Evolutionary conservation across 1,140 invertebrate species (phyloP), one percentile per base, ranked within the genome.

Genomic region (Pachypeltis micranthus): DNA sequence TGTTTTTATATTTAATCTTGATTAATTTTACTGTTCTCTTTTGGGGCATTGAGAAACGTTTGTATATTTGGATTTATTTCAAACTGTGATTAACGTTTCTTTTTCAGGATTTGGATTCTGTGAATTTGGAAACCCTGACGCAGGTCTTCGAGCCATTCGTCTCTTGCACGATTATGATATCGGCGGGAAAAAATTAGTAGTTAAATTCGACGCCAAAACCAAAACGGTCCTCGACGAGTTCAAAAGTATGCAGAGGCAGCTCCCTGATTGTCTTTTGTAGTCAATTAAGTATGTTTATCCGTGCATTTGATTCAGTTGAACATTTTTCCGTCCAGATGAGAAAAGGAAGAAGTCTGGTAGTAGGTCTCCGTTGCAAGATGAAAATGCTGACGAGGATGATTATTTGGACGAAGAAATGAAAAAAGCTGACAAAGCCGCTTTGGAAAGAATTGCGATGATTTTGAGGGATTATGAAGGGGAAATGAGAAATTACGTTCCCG

Each of bases 171-270:
- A 96, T 69, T 86, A 93, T 74, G 85, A 90, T 76, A 86, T 99
- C 65, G 91, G 90, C 47, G 93, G 92, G 39, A 97, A 96, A 74
- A 88, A 88, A 72, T 77, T 99, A 64, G 87, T 98, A 27, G 94
- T 95, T 0, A 94, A 95, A 80, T 93, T 96, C n/a, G 96, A 98
- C 79, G 91, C 93, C 31, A 98, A 98, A 81, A 95, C 94, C 66
- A 93, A 96, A 80, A 85, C 88, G 58, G 83, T 93, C 55, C 79
- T 98, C 66, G 93, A 96, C 76, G 90, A 94, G 66, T 97, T 93
- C 73, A 94, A 93, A 82, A 67, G 69, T 66, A 60, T 69, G 63
- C 57, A 14, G n/a, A n/a, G n/a, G n/a, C n/a, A n/a, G n/a, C n/a
- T n/a, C n/a, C n/a, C n/a, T n/a, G n/a, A 39, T 24, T 60, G 3